These are phyloP conservation scores for Zootoca vivipara DNA, from an alignment of 2,113 vertebrate species.

Conservation along the genomic window DNA sequence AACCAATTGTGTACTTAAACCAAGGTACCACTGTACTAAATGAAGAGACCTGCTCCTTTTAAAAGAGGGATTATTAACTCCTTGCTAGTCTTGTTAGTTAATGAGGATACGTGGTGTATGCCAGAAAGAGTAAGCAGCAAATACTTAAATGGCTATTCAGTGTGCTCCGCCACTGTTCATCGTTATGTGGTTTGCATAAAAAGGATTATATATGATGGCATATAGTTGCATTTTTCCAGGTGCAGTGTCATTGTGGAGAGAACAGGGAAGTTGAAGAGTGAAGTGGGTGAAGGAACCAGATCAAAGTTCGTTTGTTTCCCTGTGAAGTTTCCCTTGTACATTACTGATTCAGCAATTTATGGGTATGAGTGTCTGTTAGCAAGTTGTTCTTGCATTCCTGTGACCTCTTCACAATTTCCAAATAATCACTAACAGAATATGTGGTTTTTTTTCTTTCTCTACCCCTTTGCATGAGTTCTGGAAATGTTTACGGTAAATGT, in stretches of 20 bases:
- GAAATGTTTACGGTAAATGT: background rate
- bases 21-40: too few species aligned
- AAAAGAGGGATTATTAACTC: background rate
- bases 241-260: background rate
- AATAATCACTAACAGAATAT: background rate
- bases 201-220: background rate
- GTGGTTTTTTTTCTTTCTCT: background rate
- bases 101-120: too few species aligned
- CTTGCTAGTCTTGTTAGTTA: background rate
- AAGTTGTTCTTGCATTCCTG: constrained; percentile 10
- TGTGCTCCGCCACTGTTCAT: background rate
- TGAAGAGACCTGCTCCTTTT: background rate
- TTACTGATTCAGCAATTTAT: background rate
- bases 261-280: background rate
- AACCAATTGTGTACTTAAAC: too few species aligned
- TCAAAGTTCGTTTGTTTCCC: background rate
- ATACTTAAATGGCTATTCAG: background rate
- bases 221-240: background rate
- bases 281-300: background rate
- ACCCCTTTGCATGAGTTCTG: background rate
- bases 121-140: background rate
- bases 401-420: background rate
- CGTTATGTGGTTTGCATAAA: background rate
- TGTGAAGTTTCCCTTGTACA: background rate
- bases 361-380: constrained; percentile 10